Conservation (phyloP, 2,888 invertebrate species). For the Tenthredo notha region DNA sequence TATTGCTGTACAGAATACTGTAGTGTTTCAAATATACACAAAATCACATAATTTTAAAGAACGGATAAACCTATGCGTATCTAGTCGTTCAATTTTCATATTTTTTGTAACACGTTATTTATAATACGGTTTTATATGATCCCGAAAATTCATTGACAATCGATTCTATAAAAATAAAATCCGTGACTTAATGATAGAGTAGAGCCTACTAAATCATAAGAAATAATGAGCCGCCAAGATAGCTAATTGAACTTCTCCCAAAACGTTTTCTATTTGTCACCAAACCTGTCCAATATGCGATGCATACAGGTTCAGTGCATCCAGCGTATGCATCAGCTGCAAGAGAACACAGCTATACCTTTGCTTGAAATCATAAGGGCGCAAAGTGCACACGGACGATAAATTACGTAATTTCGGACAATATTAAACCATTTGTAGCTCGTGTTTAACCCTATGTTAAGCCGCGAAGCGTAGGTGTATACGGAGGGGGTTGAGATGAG, state of each 20-base stretch:
- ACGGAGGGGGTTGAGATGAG: slow-evolving; percentile 54
- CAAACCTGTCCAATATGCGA: not conserved
- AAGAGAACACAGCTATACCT: not conserved
- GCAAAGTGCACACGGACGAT: slow-evolving; percentile 59
- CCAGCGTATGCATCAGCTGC: slow-evolving; percentile 1
- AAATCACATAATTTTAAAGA: slow-evolving; percentile 46
- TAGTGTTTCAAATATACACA: slow-evolving; percentile 56
- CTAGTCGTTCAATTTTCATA: not conserved
- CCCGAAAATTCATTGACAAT: not conserved
- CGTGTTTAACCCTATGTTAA: slow-evolving; percentile 73
- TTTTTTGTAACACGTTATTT: not conserved
- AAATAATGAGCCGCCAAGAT: not conserved
- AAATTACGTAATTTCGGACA: slow-evolving; percentile 70
- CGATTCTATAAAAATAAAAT: not conserved
- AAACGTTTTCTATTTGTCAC: not conserved
- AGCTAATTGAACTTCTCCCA: not conserved
- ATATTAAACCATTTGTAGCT: slow-evolving; percentile 68
- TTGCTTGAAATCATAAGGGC: slow-evolving; percentile 20
- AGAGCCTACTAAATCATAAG: not conserved
- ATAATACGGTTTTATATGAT: not conserved
- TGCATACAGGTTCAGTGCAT: not conserved
- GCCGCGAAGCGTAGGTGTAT: slow-evolving; percentile 60
- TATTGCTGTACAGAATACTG: slow-evolving; percentile 71
- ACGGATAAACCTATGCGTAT: slow-evolving; percentile 29
- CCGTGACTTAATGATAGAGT: not conserved